Evolutionary conservation across 2,888 invertebrate species (phyloP), one percentile per base, ranked within the genome.

Genomic region (Eristalinus aeneus): DNA sequence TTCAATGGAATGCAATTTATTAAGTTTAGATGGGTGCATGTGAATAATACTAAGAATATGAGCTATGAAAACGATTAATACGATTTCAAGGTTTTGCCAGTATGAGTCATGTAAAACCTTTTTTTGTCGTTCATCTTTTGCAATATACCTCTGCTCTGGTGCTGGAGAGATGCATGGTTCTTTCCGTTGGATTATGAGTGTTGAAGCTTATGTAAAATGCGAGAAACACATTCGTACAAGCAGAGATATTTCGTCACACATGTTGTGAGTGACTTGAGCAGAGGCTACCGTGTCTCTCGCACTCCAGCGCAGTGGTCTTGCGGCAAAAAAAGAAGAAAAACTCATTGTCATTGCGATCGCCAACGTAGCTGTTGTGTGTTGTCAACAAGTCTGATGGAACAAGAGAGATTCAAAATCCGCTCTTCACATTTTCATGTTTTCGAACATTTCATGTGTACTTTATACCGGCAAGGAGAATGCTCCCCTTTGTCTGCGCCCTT

Each of bases 381-480:
- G 82, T 86, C 86, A 82, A 86, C 82, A 86, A 82, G 86, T 86
- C 82, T 77, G 69, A 73, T 56, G 12, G 46, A 22, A 46, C 46
- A 12, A 34, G 34, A 27, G 60, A 53, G 34, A 10, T 39, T 10
- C 61, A 56, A 54, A 22, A n/a, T 23, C 39, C 32, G 39, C 31
- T 34, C 34, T 39, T 27, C 11, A 16, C n/a, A 36, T 32, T 53
- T 53, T 56, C 53, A 63, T 80, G 75, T 61, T 80, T 64, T 81
- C 65, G 63, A 82, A 67, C 65, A 56, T 73, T 12, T 73, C 46
- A 54, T 54, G 16, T 32, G 22, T 46, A 46, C 8, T 46, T 16
- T 46, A 46, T 46, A 16, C 46, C 46, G 46, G 46, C 46, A 46
- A 16, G 16, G 16, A 46, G 16, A 46, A 16, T 46, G 46, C 16